Conservation (phyloP, 2,797 vertebrate species). For the Podargus strigoides region DNA sequence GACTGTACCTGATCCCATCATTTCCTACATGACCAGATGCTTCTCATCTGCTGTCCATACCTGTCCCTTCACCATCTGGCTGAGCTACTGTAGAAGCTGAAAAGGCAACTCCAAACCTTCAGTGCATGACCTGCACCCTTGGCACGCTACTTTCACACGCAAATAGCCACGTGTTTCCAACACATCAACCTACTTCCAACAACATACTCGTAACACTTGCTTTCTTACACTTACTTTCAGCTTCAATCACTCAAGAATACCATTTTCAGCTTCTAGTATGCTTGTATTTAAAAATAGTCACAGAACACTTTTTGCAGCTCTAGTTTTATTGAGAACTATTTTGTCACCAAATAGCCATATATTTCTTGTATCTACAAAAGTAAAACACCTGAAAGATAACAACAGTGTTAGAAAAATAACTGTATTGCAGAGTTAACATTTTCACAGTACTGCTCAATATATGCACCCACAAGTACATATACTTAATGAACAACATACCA, state of each 20-base stretch:
- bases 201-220: background rate
- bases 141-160: background rate
- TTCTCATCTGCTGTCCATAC: accelerated
- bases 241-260: accelerated
- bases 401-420: background rate
- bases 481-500: background rate
- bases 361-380: background rate
- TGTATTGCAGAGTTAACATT: background rate
- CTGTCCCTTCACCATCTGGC: background rate
- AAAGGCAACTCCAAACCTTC: accelerated
- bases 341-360: background rate
- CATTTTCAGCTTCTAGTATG: background rate
- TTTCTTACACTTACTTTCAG: accelerated
- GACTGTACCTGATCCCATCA: background rate
- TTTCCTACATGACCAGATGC: background rate
- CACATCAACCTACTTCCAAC: background rate
- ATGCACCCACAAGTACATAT: background rate
- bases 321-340: conserved; percentile 27
- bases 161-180: background rate
- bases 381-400: background rate
- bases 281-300: background rate
- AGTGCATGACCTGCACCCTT: accelerated
- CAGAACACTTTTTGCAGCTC: background rate
- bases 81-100: background rate
- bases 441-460: background rate